Conservation (phyloP, 2,113 vertebrate species). For the Rhea americana region DNA sequence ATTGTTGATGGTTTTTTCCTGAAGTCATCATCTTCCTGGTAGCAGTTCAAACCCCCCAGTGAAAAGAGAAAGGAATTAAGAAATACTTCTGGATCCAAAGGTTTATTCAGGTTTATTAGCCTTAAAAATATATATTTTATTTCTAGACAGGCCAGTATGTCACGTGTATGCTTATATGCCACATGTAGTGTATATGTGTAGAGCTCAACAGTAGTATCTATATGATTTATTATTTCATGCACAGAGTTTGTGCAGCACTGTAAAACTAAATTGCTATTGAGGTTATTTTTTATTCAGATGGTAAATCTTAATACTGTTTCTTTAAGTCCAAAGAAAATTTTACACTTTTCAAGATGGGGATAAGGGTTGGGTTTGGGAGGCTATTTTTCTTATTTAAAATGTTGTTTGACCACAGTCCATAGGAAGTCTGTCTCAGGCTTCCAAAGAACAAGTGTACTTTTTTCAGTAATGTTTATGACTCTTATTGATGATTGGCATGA, state of each 20-base stretch:
- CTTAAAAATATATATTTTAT: conserved; percentile 63
- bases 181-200: conserved; percentile 69
- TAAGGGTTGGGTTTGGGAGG: not conserved
- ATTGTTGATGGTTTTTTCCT: not conserved
- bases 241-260: conserved; percentile 67
- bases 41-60: not conserved
- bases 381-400: conserved; percentile 61
- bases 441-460: conserved; percentile 78
- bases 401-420: conserved; percentile 69
- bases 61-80: conserved; percentile 42
- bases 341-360: conserved; percentile 47
- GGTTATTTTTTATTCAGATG: conserved; percentile 73
- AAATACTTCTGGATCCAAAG: conserved; percentile 76
- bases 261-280: conserved; percentile 69
- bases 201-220: conserved; percentile 61
- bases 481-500: conserved; percentile 76
- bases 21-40: conserved; percentile 16
- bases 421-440: conserved; percentile 69
- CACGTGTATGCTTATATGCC: conserved; percentile 61
- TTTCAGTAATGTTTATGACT: conserved; percentile 80
- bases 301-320: conserved; percentile 74
- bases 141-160: conserved; percentile 64
- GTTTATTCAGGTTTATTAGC: conserved; percentile 62
- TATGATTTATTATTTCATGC: conserved; percentile 64
- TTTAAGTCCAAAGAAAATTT: conserved; percentile 81